Percentiles rank a stretch among this genome's conserved stretches.
These are phyloP conservation scores for Gavialis gangeticus DNA, from an alignment of 2,113 vertebrate genomes.

Conservation along the genomic window DNA sequence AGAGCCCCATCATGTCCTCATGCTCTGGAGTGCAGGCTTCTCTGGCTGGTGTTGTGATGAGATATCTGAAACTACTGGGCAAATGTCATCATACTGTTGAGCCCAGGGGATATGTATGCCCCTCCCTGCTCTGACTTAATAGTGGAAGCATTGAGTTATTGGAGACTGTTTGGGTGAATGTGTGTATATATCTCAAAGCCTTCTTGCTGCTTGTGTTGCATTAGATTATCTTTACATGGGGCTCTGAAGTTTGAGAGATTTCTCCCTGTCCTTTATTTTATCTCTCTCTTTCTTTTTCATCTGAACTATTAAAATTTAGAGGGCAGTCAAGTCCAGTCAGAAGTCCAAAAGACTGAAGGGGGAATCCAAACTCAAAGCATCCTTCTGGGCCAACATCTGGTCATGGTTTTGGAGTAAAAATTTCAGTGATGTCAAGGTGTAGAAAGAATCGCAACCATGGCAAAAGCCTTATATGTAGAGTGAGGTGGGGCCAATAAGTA, in stretches of 20 bases:
- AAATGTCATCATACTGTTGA: not conserved
- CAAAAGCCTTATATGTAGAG: too few relatives aligned
- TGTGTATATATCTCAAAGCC: not conserved
- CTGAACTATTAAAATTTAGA: not conserved
- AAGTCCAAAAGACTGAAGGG: not conserved
- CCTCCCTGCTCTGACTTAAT: not conserved
- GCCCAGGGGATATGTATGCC: not conserved
- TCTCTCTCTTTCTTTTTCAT: not conserved
- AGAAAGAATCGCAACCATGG: not conserved
- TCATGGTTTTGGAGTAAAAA: not conserved
- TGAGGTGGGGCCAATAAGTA: not conserved
- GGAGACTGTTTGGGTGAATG: not conserved
- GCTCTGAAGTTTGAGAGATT: not conserved
- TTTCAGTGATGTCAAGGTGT: not conserved
- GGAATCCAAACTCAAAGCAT: not conserved
- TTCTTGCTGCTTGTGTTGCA: rapidly evolving
- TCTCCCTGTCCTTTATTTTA: not conserved
- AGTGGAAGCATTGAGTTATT: rapidly evolving
- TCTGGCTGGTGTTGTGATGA: not conserved
- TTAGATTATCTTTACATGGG: not conserved
- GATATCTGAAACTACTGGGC: not conserved
- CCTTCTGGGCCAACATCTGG: not conserved
- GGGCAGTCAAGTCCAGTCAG: not conserved
- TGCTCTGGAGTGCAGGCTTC: not conserved
- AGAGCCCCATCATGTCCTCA: not conserved